Conservation (phyloP, 2,113 vertebrate genomes). For the Silurus meridionalis region DNA sequence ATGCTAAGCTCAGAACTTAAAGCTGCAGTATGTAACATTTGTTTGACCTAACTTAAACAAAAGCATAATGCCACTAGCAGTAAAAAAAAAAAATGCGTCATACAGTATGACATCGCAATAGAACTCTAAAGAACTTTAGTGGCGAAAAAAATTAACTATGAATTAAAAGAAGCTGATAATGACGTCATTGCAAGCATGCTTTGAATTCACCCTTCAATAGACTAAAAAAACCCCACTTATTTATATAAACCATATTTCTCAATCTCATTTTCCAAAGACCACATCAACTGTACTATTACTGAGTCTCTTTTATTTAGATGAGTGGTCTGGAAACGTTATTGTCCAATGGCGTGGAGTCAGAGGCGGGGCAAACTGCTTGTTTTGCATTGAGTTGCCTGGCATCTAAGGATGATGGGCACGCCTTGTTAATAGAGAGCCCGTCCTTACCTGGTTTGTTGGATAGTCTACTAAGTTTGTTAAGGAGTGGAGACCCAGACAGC, state of each 20-base stretch:
- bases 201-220: too few species aligned
- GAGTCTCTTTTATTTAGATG: conserved; percentile 40
- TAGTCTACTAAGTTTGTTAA: conserved; percentile 52
- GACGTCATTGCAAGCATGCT: too few species aligned
- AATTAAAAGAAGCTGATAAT: neutral
- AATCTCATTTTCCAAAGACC: neutral
- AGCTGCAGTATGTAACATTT: neutral
- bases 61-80: neutral
- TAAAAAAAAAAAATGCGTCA: neutral
- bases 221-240: neutral
- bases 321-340: conserved; percentile 55
- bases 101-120: neutral
- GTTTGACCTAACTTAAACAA: neutral
- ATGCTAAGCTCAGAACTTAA: neutral
- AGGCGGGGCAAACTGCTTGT: conserved; percentile 60
- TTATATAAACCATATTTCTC: neutral
- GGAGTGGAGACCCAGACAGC: conserved; percentile 56
- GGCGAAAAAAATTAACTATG: neutral
- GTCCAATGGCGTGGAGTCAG: conserved; percentile 33
- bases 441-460: conserved; percentile 54
- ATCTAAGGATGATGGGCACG: conserved; percentile 56
- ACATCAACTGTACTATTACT: neutral
- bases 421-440: conserved; percentile 52
- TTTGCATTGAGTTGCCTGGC: conserved; percentile 64
- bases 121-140: neutral